phyloP scores from a whole-genome alignment of 2,888 invertebrate species.

The Drosophila barbarae region DNA sequence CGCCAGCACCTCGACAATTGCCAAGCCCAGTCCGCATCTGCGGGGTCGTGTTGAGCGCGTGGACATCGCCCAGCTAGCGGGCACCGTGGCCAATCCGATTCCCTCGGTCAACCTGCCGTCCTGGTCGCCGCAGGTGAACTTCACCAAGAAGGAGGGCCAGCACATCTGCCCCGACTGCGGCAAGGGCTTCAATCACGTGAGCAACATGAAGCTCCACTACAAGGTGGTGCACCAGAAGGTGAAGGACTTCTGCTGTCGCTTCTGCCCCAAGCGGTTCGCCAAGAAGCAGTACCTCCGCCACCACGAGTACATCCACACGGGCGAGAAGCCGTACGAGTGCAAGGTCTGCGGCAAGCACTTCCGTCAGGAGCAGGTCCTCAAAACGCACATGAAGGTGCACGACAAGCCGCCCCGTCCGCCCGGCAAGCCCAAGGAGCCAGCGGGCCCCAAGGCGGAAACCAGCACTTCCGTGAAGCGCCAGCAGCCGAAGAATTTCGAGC shows the following conservation, averaged over 20 bases:
- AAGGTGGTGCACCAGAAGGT: constrained; percentile 77
- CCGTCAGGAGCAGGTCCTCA: constrained; percentile 74
- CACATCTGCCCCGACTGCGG: constrained; percentile 77
- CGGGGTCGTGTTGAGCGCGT: constrained; percentile 76
- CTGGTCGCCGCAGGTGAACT: constrained; percentile 77
- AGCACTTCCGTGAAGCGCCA: constrained; percentile 31
- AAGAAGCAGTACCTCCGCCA: constrained; percentile 77
- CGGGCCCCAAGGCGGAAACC: constrained; percentile 48
- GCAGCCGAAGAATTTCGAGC: constrained; percentile 54
- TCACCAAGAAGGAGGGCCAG: constrained; percentile 78
- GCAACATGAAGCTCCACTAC: constrained; percentile 76
- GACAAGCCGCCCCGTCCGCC: constrained; percentile 54
- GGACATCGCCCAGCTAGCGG: constrained; percentile 74
- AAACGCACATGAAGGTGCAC: constrained; percentile 76
- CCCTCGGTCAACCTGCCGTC: constrained; percentile 76
- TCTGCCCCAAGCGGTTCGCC: constrained; percentile 77
- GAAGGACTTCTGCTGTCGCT: constrained; percentile 76
- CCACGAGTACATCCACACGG: constrained; percentile 78
- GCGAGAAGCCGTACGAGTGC: constrained; percentile 77
- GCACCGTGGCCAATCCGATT: constrained; percentile 76
- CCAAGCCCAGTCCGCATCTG: constrained; percentile 71
- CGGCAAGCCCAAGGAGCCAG: constrained; percentile 54
- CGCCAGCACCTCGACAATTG: constrained; percentile 40
- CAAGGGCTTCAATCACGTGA: constrained; percentile 76
- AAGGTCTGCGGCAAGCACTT: constrained; percentile 73